Evolutionary conservation across 2,797 vertebrate species (phyloP).

Genomic region (Melopsittacus undulatus): DNA sequence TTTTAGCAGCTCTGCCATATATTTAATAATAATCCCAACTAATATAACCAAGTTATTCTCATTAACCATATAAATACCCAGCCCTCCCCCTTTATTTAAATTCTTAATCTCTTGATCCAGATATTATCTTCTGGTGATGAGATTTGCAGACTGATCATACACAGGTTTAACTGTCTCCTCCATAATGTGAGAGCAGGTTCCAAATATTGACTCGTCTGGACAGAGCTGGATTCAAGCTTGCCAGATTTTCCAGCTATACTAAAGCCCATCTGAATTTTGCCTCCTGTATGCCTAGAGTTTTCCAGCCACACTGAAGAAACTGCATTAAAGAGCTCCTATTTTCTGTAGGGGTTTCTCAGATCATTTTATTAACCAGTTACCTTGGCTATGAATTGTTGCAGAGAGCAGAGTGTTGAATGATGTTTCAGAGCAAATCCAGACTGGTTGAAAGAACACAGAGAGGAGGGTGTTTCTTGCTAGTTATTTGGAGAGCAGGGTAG

Average conservation of each 20-base stretch:
- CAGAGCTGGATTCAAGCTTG: not conserved
- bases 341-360: not conserved
- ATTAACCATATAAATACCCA: slow-evolving; percentile 50
- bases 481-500: not conserved
- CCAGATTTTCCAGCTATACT: not conserved
- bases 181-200: not conserved
- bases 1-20: slow-evolving; percentile 45
- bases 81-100: slow-evolving; percentile 53
- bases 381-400: not conserved
- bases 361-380: slow-evolving; percentile 1
- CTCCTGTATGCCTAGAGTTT: not conserved
- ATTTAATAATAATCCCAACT: slow-evolving; percentile 50
- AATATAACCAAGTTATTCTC: slow-evolving; percentile 55
- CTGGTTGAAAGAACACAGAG: not conserved
- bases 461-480: not conserved
- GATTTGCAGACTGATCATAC: slow-evolving; percentile 39
- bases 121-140: slow-evolving; percentile 46
- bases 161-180: slow-evolving; percentile 34
- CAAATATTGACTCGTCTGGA: slow-evolving; percentile 21
- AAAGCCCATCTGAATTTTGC: slow-evolving; percentile 5
- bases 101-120: slow-evolving; percentile 49
- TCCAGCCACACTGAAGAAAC: slow-evolving; percentile 14
- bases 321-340: slow-evolving; percentile 7
- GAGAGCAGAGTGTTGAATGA: not conserved
- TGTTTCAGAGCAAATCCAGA: not conserved